Conservation (phyloP, 92 coral and sea anemone species). For the Porites cylindrica region DNA sequence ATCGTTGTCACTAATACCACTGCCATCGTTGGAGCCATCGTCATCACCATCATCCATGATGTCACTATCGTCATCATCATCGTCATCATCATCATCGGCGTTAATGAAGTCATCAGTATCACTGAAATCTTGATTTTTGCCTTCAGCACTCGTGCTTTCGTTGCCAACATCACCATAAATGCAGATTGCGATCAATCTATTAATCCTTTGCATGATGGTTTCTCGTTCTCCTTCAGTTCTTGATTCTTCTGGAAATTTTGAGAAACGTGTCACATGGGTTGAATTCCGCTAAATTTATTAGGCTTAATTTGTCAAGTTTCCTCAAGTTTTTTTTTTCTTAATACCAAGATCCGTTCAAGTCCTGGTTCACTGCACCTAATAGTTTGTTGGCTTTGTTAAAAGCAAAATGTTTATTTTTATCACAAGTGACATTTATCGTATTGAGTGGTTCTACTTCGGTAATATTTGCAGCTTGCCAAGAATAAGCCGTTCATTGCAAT, state of each 20-base stretch:
- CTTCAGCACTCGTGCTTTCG: neutral
- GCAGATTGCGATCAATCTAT: neutral
- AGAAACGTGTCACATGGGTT: no score
- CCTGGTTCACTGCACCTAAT: no score
- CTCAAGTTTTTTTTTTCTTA: neutral
- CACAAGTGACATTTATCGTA: constrained; percentile 31
- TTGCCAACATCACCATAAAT: neutral
- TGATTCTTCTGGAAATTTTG: constrained; percentile 4
- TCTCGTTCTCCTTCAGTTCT: neutral
- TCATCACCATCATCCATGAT: neutral
- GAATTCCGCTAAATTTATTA: no score
- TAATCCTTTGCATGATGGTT: neutral
- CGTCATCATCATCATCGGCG: neutral
- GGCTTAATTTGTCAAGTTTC: no score
- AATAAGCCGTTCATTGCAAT: neutral
- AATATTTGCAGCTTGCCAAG: no score
- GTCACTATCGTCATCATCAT: constrained; percentile 10
- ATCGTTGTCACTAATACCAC: neutral
- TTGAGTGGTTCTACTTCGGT: neutral
- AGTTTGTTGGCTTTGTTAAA: no score
- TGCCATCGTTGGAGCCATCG: neutral
- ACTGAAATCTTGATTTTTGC: neutral
- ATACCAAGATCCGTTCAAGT: neutral
- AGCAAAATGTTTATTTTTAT: constrained; percentile 14
- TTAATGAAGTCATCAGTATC: neutral